phyloP scores from a whole-genome alignment of 2,797 vertebrate species.

The Eidolon dupreanum region DNA sequence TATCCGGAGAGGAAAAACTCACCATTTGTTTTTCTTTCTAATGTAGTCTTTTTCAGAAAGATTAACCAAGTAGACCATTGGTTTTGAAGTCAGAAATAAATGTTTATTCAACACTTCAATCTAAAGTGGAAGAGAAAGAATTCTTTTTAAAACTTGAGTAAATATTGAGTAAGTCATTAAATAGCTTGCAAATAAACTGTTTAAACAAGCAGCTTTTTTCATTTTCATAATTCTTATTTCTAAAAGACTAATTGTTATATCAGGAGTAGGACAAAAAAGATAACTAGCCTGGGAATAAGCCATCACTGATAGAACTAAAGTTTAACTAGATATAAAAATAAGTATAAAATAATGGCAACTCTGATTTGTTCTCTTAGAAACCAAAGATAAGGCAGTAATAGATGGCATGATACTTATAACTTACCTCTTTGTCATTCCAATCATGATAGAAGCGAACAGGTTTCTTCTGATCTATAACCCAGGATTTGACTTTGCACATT shows the following conservation, averaged over 20 bases:
- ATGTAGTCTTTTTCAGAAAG: slow-evolving; percentile 99
- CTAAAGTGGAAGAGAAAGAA: slow-evolving; percentile 83
- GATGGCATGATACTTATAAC: slow-evolving; percentile 85
- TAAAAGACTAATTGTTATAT: slow-evolving; percentile 53
- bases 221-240: slow-evolving; percentile 54
- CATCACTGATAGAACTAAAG: slow-evolving; percentile 55
- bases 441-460: slow-evolving; percentile 94
- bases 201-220: slow-evolving; percentile 42
- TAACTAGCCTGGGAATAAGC: slow-evolving; percentile 34
- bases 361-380: slow-evolving; percentile 63
- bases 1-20: slow-evolving; percentile 77
- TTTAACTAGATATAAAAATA: slow-evolving; percentile 41
- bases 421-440: slow-evolving; percentile 97
- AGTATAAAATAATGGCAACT: slow-evolving; percentile 53
- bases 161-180: slow-evolving; percentile 32
- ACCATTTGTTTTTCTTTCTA: slow-evolving; percentile 99
- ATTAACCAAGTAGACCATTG: slow-evolving; percentile 99
- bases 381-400: slow-evolving; percentile 75
- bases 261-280: neutral
- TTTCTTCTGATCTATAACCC: slow-evolving; percentile 97
- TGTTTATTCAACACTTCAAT: slow-evolving; percentile 99
- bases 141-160: slow-evolving; percentile 62
- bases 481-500: slow-evolving; percentile 98
- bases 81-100: slow-evolving; percentile 98
- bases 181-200: slow-evolving; percentile 51